Percentiles rank a stretch among this genome's conserved stretches.
Evolutionary conservation across 2,888 invertebrate species (phyloP).

Genomic region (Patella depressa): DNA sequence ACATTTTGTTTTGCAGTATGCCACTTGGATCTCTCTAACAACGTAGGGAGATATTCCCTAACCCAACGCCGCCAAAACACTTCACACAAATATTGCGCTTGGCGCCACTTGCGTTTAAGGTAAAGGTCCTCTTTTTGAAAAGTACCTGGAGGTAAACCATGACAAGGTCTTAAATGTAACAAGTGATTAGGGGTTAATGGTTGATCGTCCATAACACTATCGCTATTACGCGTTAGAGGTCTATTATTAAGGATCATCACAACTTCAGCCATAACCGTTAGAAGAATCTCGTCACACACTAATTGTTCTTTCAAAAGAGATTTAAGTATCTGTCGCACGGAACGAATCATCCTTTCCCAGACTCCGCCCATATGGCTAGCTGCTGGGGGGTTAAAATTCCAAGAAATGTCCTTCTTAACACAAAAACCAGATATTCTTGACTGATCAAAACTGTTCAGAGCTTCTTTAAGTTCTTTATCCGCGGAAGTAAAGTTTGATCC

Average conservation of each 20-base stretch:
- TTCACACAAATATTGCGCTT: slow-evolving; percentile 1
- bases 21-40: neutral
- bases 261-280: slow-evolving; percentile 36
- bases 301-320: slow-evolving; percentile 25
- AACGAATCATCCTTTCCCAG: slow-evolving; percentile 37
- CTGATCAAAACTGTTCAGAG: no score
- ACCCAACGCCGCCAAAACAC: neutral
- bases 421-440: no score
- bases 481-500: no score
- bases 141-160: slow-evolving; percentile 21
- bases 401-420: slow-evolving; percentile 13
- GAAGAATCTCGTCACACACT: slow-evolving; percentile 13
- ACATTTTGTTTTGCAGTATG: neutral
- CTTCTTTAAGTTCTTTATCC: no score
- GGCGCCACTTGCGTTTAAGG: neutral
- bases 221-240: slow-evolving; percentile 16
- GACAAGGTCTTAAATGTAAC: slow-evolving; percentile 41
- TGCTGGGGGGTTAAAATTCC: no score
- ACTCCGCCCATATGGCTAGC: no score
- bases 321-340: slow-evolving; percentile 30
- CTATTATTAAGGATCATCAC: slow-evolving; percentile 32
- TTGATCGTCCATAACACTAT: slow-evolving; percentile 27
- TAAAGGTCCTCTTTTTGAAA: slow-evolving; percentile 8
- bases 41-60: neutral
- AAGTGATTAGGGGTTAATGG: slow-evolving; percentile 60